A percentile compares a stretch with the other conserved stretches of the same genome.
phyloP scores from a whole-genome alignment of 2,797 vertebrate genomes.

The Gymnoscopelus braueri region DNA sequence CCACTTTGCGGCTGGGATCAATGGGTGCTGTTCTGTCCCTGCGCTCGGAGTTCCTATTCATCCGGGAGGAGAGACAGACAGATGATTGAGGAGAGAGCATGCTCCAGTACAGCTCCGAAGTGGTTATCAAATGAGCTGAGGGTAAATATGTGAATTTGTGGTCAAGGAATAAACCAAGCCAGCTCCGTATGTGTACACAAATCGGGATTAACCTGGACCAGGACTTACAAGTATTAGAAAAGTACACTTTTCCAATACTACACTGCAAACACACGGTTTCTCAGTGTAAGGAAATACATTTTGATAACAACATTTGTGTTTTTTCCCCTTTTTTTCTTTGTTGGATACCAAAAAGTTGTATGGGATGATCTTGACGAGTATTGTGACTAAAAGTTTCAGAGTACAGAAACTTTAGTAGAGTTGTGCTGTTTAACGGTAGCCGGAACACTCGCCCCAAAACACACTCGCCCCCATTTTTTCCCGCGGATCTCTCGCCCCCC shows the following conservation, averaged over 20 bases:
- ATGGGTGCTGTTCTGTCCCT: constrained; percentile 43
- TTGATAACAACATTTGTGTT: too few relatives aligned
- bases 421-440: too few relatives aligned
- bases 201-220: not conserved
- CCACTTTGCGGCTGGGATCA: constrained; percentile 65
- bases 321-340: not conserved
- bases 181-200: not conserved
- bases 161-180: not conserved
- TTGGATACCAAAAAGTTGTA: too few relatives aligned
- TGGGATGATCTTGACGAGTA: too few relatives aligned
- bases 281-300: too few relatives aligned
- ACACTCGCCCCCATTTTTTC: too few relatives aligned
- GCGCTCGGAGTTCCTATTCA: constrained; percentile 51
- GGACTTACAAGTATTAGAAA: too few relatives aligned
- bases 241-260: too few relatives aligned
- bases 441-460: too few relatives aligned
- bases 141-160: constrained; percentile 23
- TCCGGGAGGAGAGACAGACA: constrained; percentile 34
- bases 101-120: not conserved
- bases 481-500: too few relatives aligned
- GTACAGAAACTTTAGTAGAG: not conserved
- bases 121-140: constrained; percentile 31
- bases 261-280: too few relatives aligned
- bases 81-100: constrained; percentile 39
- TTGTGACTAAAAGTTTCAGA: not conserved